A percentile compares a stretch with the other conserved stretches of the same genome.
Evolutionary conservation across 2,797 vertebrate genomes (phyloP).

Genomic region (Rhynchonycteris naso): DNA sequence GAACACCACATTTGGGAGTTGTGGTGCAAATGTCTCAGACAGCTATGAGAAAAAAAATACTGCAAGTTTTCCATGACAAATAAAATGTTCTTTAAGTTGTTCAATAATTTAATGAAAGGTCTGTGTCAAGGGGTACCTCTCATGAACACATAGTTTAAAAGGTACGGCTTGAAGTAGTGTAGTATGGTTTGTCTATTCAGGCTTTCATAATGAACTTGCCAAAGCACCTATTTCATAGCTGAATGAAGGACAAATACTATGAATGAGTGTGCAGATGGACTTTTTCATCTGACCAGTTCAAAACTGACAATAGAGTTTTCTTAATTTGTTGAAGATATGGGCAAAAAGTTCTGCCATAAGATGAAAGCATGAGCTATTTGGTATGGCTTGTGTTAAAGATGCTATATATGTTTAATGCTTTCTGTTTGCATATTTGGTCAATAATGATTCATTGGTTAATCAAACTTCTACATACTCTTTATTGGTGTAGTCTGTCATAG

Average conservation of each 20-base stretch:
- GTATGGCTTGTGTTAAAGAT: neutral
- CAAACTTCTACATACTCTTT: neutral
- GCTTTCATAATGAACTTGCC: neutral
- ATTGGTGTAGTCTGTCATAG: neutral
- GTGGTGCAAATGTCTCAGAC: constrained; percentile 54
- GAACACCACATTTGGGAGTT: constrained; percentile 67
- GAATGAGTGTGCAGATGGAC: neutral
- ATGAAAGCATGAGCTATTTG: neutral
- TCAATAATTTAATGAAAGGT: constrained; percentile 57
- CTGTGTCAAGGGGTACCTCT: neutral
- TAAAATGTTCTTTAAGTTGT: constrained; percentile 44
- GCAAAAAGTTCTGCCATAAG: neutral
- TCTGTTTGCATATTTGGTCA: neutral
- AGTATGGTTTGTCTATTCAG: neutral
- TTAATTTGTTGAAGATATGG: neutral
- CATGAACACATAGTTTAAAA: constrained; percentile 55
- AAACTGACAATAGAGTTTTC: neutral
- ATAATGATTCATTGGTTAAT: constrained; percentile 27
- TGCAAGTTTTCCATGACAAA: constrained; percentile 53
- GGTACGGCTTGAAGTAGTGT: neutral
- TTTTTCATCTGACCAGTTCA: neutral
- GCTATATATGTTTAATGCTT: neutral
- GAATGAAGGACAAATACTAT: neutral
- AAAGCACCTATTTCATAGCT: neutral
- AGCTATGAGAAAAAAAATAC: constrained; percentile 59